Evolutionary conservation across 2,113 vertebrate species (phyloP).

Genomic region (Baryphthengus martii): DNA sequence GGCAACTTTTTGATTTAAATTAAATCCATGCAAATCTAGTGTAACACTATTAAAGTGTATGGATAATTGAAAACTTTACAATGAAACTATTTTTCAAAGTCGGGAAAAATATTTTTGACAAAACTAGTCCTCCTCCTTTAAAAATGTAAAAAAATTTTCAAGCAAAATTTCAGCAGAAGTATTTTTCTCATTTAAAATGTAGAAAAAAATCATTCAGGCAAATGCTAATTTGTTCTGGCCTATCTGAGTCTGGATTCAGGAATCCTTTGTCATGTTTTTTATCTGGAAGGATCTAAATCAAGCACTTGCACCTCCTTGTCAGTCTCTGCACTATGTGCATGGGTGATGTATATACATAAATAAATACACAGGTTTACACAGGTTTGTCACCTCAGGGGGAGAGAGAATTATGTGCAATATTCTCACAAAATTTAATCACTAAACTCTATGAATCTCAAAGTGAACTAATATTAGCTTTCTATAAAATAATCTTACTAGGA

Average conservation of each 20-base stretch:
- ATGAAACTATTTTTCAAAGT: background rate
- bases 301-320: background rate
- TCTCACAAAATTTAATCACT: background rate
- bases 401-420: background rate
- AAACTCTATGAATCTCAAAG: background rate
- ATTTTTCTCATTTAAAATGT: background rate
- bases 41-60: background rate
- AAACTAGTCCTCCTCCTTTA: background rate
- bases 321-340: background rate
- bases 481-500: background rate
- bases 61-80: background rate
- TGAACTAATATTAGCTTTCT: background rate
- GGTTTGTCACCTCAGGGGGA: background rate
- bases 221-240: background rate
- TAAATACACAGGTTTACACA: background rate
- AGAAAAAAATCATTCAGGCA: background rate
- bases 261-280: background rate
- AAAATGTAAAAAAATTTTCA: background rate
- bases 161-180: background rate
- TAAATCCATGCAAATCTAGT: background rate
- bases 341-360: background rate
- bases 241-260: background rate
- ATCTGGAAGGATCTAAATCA: background rate
- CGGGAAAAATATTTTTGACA: background rate
- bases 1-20: background rate